Conservation (phyloP, 35 echinoderm and acorn worm species). For the Diadema setosum region DNA sequence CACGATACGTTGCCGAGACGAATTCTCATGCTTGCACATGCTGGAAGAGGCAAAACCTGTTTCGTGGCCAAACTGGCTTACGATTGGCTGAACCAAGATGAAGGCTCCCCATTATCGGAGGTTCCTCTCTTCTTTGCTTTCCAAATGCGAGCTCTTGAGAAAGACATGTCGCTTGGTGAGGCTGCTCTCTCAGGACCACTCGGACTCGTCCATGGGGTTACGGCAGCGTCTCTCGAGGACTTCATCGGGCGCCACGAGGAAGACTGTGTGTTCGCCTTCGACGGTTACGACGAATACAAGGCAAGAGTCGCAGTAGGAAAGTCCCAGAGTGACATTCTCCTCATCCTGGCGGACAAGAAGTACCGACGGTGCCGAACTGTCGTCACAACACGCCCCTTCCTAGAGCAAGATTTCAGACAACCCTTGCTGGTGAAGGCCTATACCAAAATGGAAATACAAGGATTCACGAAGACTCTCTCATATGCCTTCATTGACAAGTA, state of each 20-base stretch:
- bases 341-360: background rate
- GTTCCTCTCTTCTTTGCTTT: background rate
- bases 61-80: background rate
- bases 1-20: background rate
- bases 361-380: background rate
- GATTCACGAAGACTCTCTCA: background rate
- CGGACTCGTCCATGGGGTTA: background rate
- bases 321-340: background rate
- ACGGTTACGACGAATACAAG: conserved; percentile 1
- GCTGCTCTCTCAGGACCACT: background rate
- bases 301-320: background rate
- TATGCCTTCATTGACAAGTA: background rate
- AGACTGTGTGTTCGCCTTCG: background rate
- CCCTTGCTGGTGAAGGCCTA: background rate
- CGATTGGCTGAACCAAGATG: background rate
- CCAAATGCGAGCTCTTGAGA: background rate
- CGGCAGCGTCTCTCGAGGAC: background rate
- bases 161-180: background rate
- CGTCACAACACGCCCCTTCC: background rate
- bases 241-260: background rate
- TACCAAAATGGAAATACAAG: background rate
- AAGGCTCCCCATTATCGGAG: background rate
- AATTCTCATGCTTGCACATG: background rate
- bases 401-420: background rate
- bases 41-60: background rate